A percentile compares a stretch with the other conserved stretches of the same genome.
phyloP scores from a whole-genome alignment of 1,140 invertebrate genomes.

The Helicoverpa armigera region DNA sequence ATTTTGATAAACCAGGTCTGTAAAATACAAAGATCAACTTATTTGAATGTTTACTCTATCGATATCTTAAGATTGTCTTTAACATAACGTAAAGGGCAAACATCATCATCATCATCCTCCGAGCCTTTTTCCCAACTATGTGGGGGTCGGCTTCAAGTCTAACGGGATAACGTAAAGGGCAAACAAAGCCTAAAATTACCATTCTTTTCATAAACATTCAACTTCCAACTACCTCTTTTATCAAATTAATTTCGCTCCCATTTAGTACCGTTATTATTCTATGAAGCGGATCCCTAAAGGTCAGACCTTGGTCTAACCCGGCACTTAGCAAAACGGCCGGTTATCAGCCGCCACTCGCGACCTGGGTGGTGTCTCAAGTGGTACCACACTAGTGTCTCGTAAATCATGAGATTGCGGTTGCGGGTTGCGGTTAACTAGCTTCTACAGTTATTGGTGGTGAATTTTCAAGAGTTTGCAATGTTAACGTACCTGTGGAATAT shows the following conservation, averaged over 20 bases:
- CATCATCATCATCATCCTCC: too few species aligned
- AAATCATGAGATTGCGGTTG: slow-evolving; percentile 42
- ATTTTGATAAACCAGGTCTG: too few species aligned
- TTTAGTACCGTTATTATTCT: too few species aligned
- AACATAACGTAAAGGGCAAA: too few species aligned
- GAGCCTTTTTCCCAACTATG: too few species aligned
- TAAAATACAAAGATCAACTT: background rate
- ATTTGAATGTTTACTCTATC: too few species aligned
- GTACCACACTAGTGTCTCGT: slow-evolving; percentile 10
- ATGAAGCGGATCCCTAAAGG: slow-evolving; percentile 13
- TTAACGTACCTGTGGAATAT: too few species aligned
- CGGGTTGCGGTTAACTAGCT: background rate
- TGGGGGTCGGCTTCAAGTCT: too few species aligned
- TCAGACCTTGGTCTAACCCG: background rate
- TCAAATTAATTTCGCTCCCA: too few species aligned
- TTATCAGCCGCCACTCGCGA: slow-evolving; percentile 34
- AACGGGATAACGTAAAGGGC: background rate
- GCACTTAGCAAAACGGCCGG: slow-evolving; percentile 44
- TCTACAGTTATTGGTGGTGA: background rate
- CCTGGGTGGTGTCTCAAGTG: slow-evolving; percentile 39
- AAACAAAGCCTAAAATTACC: background rate
- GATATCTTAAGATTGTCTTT: too few species aligned
- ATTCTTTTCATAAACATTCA: too few species aligned
- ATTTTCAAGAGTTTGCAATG: too few species aligned
- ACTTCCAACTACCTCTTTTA: background rate